A percentile compares a stretch with the other conserved stretches of the same genome.
Conservation (phyloP, 2,113 vertebrate genomes). For the Cynopterus brachyotis region DNA sequence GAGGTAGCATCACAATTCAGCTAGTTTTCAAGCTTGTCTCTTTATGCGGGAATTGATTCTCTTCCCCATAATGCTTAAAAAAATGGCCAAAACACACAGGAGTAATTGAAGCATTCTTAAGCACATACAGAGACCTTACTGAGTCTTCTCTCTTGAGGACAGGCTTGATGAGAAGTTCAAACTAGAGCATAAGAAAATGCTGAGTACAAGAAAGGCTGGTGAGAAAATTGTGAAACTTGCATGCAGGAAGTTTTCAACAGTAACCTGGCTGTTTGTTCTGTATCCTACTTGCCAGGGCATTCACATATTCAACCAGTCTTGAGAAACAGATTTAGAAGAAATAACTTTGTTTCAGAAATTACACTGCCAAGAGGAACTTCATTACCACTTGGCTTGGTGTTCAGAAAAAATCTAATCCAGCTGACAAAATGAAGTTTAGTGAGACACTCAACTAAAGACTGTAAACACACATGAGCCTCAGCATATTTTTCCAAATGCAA, state of each 20-base stretch:
- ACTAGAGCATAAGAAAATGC: neutral
- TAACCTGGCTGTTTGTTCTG: neutral
- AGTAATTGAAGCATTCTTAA: neutral
- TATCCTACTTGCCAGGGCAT: neutral
- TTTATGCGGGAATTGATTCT: neutral
- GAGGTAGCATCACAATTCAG: neutral
- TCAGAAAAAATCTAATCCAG: constrained; percentile 7
- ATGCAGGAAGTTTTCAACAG: neutral
- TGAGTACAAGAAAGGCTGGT: neutral
- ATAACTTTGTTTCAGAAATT: constrained; percentile 23
- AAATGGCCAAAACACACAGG: neutral
- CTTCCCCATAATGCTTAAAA: neutral
- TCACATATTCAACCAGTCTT: neutral
- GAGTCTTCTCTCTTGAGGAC: neutral
- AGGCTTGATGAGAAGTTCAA: neutral
- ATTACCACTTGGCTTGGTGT: constrained; percentile 49
- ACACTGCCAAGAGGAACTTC: constrained; percentile 39
- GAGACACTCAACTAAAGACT: constrained; percentile 28
- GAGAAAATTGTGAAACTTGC: neutral
- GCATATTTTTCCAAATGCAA: neutral
- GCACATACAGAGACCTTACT: neutral
- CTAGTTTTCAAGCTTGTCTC: neutral
- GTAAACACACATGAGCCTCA: neutral
- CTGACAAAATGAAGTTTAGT: constrained; percentile 47
- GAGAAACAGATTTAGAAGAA: constrained; percentile 48